Evolutionary conservation across 2,113 vertebrate genomes (phyloP).

Genomic region (Stegastes partitus): DNA sequence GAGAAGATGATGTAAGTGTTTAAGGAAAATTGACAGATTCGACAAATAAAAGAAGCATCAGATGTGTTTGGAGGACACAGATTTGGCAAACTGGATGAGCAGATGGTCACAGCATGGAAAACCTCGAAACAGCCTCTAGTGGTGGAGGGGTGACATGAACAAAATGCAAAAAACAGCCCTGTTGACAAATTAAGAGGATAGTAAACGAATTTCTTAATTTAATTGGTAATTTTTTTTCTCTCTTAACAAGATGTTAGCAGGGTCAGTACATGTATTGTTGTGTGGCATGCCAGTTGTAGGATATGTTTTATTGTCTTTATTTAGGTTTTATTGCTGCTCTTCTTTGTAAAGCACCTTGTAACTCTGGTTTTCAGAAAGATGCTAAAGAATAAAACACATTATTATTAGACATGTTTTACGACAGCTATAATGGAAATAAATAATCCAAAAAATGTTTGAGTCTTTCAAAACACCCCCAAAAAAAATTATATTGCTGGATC

Average conservation of each 20-base stretch:
- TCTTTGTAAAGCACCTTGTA: no score
- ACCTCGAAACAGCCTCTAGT: conserved; percentile 2
- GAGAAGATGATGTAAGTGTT: conserved; percentile 58
- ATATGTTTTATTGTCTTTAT: no score
- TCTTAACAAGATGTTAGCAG: not conserved
- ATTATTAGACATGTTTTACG: not conserved
- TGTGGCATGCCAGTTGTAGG: not conserved
- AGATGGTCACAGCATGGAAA: conserved; percentile 33
- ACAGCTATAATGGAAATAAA: not conserved
- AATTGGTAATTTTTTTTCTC: not conserved
- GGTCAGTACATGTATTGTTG: not conserved
- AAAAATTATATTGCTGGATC: not conserved
- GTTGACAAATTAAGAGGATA: not conserved
- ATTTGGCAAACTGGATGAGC: conserved; percentile 47
- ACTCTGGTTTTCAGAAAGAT: no score
- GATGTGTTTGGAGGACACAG: conserved; percentile 62
- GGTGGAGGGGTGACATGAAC: not conserved
- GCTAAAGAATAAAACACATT: no score
- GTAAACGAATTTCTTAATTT: not conserved
- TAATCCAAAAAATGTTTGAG: not conserved
- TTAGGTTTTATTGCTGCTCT: no score
- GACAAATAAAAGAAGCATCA: conserved; percentile 58
- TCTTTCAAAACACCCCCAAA: not conserved
- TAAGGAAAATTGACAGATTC: conserved; percentile 61
- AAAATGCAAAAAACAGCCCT: not conserved